Percentiles rank a stretch among this genome's conserved stretches.
phyloP scores from a whole-genome alignment of 1,140 invertebrate species.

The Coboldia fuscipes region DNA sequence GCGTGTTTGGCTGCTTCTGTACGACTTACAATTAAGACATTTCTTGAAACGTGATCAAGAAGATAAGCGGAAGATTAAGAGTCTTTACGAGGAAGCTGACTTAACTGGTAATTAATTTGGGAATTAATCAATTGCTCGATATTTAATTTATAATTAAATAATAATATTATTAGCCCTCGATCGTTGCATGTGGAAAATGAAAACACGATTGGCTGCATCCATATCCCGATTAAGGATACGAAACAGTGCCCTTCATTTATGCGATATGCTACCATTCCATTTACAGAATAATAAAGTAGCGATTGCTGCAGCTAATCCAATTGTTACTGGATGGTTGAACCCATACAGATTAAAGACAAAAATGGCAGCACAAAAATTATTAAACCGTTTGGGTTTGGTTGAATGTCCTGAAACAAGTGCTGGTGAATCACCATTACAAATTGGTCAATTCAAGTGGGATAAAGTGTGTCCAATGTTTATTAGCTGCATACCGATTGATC shows the following conservation, averaged over 20 bases:
- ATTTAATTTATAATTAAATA: background rate
- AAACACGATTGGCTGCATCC: constrained; percentile 42
- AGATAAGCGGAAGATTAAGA: constrained; percentile 13
- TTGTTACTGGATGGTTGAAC: constrained; percentile 55
- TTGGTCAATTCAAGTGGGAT: constrained; percentile 36
- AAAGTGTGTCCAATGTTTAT: constrained; percentile 47
- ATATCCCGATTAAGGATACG: constrained; percentile 44
- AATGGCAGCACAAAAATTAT: constrained; percentile 9
- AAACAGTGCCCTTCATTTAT: constrained; percentile 38
- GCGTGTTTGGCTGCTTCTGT: constrained; percentile 35
- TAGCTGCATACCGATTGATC: constrained; percentile 30
- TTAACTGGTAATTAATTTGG: constrained; percentile 13
- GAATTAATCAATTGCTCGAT: background rate
- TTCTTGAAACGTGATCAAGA: constrained; percentile 24
- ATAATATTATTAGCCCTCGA: constrained; percentile 23
- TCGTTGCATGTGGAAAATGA: constrained; percentile 31
- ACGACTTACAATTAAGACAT: constrained; percentile 34
- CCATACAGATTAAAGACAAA: constrained; percentile 36
- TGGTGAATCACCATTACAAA: constrained; percentile 17
- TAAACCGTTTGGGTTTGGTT: constrained; percentile 12
- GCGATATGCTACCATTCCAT: constrained; percentile 40
- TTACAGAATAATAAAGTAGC: constrained; percentile 38
- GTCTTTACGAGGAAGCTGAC: constrained; percentile 22
- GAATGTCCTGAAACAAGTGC: constrained; percentile 11
- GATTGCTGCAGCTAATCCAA: constrained; percentile 30